A percentile compares a stretch with the other conserved stretches of the same genome.
Conservation (phyloP, 2,888 invertebrate species). For the Phania funesta region DNA sequence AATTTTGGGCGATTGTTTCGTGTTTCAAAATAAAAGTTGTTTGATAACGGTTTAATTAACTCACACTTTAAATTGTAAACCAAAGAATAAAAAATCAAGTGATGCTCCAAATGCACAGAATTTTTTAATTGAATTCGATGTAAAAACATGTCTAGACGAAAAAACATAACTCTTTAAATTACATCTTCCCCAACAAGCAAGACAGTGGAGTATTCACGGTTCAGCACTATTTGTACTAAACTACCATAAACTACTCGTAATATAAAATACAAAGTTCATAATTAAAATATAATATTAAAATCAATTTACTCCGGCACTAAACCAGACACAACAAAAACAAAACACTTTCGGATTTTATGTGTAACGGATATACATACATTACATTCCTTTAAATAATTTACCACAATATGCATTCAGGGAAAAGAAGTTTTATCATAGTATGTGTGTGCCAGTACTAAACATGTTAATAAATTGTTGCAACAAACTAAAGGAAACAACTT, state of each 20-base stretch:
- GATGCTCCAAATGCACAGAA: too few species aligned
- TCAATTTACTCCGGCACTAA: conserved; percentile 62
- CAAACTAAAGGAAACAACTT: conserved; percentile 53
- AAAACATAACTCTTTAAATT: conserved; percentile 29
- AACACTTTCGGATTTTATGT: conserved; percentile 17
- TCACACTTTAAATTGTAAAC: too few species aligned
- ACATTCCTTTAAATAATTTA: neutral
- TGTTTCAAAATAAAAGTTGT: too few species aligned
- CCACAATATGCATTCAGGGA: conserved; percentile 4
- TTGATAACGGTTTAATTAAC: too few species aligned
- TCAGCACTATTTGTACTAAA: conserved; percentile 15
- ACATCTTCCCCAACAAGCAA: conserved; percentile 17
- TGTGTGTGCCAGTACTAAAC: neutral
- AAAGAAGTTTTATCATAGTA: conserved; percentile 28
- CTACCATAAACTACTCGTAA: conserved; percentile 51
- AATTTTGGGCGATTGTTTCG: too few species aligned
- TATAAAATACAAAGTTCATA: conserved; percentile 64
- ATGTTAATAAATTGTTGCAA: conserved; percentile 37
- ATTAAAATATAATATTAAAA: conserved; percentile 70
- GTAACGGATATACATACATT: conserved; percentile 25
- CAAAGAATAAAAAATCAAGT: too few species aligned
- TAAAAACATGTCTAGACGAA: too few species aligned
- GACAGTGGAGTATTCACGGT: neutral
- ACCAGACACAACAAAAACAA: neutral
- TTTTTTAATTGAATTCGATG: too few species aligned